A percentile compares a stretch with the other conserved stretches of the same genome.
Evolutionary conservation across 2,888 invertebrate genomes (phyloP).

Genomic region (Pseudococcus jackbeardsleyi): DNA sequence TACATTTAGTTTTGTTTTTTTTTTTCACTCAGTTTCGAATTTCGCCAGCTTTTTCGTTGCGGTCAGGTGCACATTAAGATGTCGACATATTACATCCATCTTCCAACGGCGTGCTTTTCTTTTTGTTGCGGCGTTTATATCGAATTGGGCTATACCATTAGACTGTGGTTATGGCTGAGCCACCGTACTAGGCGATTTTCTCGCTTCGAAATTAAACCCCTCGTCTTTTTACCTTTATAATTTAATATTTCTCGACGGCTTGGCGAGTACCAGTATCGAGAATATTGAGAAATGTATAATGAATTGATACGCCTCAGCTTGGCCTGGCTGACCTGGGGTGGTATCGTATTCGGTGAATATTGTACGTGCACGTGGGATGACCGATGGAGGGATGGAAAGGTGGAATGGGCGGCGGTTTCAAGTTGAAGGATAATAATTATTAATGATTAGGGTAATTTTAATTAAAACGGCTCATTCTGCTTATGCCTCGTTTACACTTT

Average conservation of each 20-base stretch:
- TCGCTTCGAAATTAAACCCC: neutral
- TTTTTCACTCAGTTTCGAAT: neutral
- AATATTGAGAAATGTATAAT: neutral
- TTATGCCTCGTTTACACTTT: neutral
- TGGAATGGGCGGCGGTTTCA: neutral
- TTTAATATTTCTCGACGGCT: neutral
- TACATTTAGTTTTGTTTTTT: slow-evolving; percentile 22
- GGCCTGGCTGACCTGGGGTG: neutral
- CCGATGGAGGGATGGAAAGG: neutral
- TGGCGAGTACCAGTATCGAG: neutral
- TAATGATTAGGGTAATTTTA: slow-evolving; percentile 17
- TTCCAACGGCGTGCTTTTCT: slow-evolving; percentile 9
- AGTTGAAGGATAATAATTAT: neutral
- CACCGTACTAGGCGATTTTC: neutral
- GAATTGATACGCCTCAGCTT: neutral
- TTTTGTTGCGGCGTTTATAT: neutral
- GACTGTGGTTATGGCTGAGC: neutral
- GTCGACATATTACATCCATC: slow-evolving; percentile 22
- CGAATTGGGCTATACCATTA: neutral
- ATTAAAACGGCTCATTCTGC: neutral
- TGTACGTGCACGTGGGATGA: neutral
- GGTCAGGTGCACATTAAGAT: slow-evolving; percentile 44
- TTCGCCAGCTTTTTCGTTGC: slow-evolving; percentile 30
- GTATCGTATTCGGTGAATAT: neutral
- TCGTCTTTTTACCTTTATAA: neutral